Evolutionary conservation across 2,113 vertebrate species (phyloP).

Genomic region (Anhinga rufa): DNA sequence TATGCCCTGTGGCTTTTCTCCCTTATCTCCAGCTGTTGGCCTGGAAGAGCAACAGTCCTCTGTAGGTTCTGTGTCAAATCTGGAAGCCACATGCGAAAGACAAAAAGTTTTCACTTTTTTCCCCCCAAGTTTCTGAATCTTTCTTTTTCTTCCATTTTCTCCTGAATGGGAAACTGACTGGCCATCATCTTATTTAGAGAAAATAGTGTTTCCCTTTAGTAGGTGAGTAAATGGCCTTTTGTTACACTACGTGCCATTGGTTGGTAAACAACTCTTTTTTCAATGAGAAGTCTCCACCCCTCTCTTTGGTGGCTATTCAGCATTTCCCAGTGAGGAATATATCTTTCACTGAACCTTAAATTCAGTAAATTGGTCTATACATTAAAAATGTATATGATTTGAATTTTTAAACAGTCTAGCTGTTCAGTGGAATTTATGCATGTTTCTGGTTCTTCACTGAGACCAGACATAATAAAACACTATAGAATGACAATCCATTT

Average conservation of each 20-base stretch:
- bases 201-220: neutral
- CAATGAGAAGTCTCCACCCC: neutral
- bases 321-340: neutral
- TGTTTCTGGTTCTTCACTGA: neutral
- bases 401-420: neutral
- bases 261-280: neutral
- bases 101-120: neutral
- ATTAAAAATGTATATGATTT: neutral
- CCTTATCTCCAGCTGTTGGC: neutral
- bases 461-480: neutral
- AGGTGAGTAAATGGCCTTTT: neutral
- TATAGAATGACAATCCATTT: neutral
- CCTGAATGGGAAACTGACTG: neutral
- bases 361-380: neutral
- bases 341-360: neutral
- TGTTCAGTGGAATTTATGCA: neutral
- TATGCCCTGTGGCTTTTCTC: neutral
- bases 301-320: neutral
- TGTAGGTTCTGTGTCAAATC: neutral
- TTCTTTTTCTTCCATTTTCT: neutral
- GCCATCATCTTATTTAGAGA: neutral
- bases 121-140: accelerated
- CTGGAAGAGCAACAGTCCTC: neutral
- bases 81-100: neutral
- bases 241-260: neutral